Evolutionary conservation across 2,797 vertebrate genomes (phyloP).

Genomic region (Triplophysa yarkandensis): DNA sequence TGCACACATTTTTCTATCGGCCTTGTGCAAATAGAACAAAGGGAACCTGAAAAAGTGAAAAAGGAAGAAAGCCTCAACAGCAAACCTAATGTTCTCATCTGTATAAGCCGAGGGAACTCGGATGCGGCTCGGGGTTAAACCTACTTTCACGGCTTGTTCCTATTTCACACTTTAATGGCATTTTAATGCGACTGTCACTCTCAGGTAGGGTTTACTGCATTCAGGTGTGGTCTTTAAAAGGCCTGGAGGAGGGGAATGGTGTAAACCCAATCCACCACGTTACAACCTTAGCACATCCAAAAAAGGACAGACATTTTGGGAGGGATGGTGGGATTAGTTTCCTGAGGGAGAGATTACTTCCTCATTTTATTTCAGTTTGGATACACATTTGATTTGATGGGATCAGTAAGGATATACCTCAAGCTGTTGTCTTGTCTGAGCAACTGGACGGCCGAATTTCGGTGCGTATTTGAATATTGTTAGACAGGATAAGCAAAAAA

Average conservation of each 20-base stretch:
- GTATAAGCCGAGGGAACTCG: constrained; percentile 78
- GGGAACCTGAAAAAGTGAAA: constrained; percentile 30
- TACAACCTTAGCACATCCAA: neutral
- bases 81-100: constrained; percentile 76
- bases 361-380: constrained; percentile 31
- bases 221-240: constrained; percentile 75
- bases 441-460: constrained; percentile 11
- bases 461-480: constrained; percentile 7
- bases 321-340: constrained; percentile 11
- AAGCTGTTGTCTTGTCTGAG: constrained; percentile 38
- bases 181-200: constrained; percentile 89
- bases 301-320: constrained; percentile 1
- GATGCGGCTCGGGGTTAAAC: constrained; percentile 86
- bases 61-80: constrained; percentile 66
- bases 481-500: neutral
- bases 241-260: constrained; percentile 62
- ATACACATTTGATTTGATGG: constrained; percentile 43
- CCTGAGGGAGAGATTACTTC: constrained; percentile 26
- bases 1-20: constrained; percentile 11
- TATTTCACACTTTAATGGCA: constrained; percentile 88
- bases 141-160: constrained; percentile 86
- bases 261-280: neutral
- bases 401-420: constrained; percentile 32
- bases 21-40: constrained; percentile 48
- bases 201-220: constrained; percentile 74